Evolutionary conservation across 1,140 invertebrate species (phyloP), one percentile per base, ranked within the genome.

Genomic region (Brachionus rotundiformis): DNA sequence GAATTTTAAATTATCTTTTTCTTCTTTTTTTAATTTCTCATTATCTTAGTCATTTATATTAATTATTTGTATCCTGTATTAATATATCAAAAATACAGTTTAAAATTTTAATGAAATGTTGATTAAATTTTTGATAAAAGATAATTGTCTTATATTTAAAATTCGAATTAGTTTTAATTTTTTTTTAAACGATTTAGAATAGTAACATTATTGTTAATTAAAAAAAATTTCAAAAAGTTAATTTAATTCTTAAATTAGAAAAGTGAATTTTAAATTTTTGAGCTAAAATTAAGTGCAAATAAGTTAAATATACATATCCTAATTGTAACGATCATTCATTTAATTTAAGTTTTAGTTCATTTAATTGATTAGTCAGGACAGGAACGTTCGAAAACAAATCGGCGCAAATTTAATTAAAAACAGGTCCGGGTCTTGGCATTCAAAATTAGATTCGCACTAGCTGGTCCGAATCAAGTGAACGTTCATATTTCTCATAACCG

Each of bases 401-500:
- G 47, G 47, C 47, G 47, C 47, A 54, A 54, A 54, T 54, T 54
- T 54, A 54, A 54, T 54, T 23, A 54, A 23, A 23, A 54, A 54
- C 47, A 54, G 47, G 47, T 54, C 47, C 16, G 10, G 16, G 16
- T 54, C 5, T 6, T 2, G 8, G 47, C 47, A 54, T 19, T 19
- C 7, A 54, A 16, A 54, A 54, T 54, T 54, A 54, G 47, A 54
- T 54, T 23, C 47, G 23, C 47, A 23, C 23, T 25, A 19, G 16
- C 47, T 7, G 47, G 19, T 8, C 5, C 47, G 16, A 54, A 54
- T 54, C 47, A 16, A 54, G 19, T 19, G 19, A 54, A 54, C 47
- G 47, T 19, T 8, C n/a, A 54, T 19, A 54, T 54, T 54, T 54
- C 23, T 41, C 10, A 19, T 16, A 54, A 54, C 19, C 47, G 47